Evolutionary conservation across 2,113 vertebrate genomes (phyloP).

Genomic region (Dunckerocampus dactyliophorus): DNA sequence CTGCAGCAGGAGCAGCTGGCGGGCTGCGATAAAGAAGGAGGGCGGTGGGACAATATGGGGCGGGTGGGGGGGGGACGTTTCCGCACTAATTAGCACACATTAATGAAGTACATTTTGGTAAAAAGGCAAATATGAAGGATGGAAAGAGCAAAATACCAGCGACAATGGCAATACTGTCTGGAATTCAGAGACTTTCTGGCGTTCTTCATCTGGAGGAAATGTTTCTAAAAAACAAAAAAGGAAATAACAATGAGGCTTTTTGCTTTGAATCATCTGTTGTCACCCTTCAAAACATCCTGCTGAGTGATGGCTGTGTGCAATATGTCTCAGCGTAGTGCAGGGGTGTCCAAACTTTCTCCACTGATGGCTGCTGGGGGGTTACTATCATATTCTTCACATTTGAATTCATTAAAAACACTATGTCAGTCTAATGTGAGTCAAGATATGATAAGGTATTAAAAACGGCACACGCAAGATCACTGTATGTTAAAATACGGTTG

Average conservation of each 20-base stretch:
- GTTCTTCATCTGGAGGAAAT: slow-evolving; percentile 34
- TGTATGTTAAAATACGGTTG: no score
- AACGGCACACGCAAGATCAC: no score
- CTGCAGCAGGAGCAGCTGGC: slow-evolving; percentile 41
- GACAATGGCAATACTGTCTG: slow-evolving; percentile 65
- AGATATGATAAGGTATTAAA: no score
- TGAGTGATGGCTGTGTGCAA: no score
- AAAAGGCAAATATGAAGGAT: slow-evolving; percentile 42
- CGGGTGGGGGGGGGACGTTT: slow-evolving; percentile 33
- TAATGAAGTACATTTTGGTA: slow-evolving; percentile 44
- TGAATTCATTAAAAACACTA: no score
- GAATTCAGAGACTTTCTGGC: slow-evolving; percentile 15
- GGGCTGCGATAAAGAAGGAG: slow-evolving; percentile 56
- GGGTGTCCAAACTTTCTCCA: no score
- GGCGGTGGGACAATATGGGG: slow-evolving; percentile 17
- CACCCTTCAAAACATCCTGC: background rate
- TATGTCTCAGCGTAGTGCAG: no score
- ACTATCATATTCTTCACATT: no score
- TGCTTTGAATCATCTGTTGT: background rate
- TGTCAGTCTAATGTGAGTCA: no score
- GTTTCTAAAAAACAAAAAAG: slow-evolving; percentile 31
- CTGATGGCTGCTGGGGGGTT: no score
- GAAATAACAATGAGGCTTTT: background rate
- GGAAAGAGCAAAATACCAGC: slow-evolving; percentile 46
- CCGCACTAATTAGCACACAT: slow-evolving; percentile 61